Conservation (phyloP, 2,888 invertebrate genomes). For the Aleiodes alternator region DNA sequence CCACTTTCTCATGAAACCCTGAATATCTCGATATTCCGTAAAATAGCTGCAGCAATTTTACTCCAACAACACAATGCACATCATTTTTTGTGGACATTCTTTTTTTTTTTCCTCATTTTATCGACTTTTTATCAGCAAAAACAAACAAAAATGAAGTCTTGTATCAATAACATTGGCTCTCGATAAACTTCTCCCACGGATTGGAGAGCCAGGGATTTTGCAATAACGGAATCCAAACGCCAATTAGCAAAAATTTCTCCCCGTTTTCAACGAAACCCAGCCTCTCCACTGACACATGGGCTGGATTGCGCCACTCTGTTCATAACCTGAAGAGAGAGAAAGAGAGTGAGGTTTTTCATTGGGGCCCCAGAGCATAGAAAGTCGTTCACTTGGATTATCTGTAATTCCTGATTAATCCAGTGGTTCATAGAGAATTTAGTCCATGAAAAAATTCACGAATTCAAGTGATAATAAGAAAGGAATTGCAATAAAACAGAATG, state of each 20-base stretch:
- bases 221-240: slow-evolving; percentile 32
- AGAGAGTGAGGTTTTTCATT: slow-evolving; percentile 21
- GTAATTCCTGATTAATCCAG: slow-evolving; percentile 2
- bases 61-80: slow-evolving; percentile 2
- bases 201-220: slow-evolving; percentile 12
- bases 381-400: slow-evolving; percentile 25
- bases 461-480: too few relatives aligned
- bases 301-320: slow-evolving; percentile 39
- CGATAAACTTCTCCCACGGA: slow-evolving; percentile 36
- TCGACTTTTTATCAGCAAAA: background rate
- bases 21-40: slow-evolving; percentile 17
- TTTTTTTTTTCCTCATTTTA: background rate
- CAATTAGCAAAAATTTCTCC: slow-evolving; percentile 46
- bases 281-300: slow-evolving; percentile 12
- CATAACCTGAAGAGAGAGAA: slow-evolving; percentile 39
- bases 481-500: too few relatives aligned
- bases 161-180: slow-evolving; percentile 6
- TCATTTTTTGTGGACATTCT: slow-evolving; percentile 6
- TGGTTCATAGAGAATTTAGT: background rate
- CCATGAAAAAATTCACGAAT: too few relatives aligned
- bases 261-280: slow-evolving; percentile 16
- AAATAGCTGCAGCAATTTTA: slow-evolving; percentile 11
- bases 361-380: slow-evolving; percentile 43
- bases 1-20: background rate
- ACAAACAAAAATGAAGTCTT: slow-evolving; percentile 21